Evolutionary conservation across 2,113 vertebrate species (phyloP), one percentile per base, ranked within the genome.

Genomic region (Phalacrocorax aristotelis): DNA sequence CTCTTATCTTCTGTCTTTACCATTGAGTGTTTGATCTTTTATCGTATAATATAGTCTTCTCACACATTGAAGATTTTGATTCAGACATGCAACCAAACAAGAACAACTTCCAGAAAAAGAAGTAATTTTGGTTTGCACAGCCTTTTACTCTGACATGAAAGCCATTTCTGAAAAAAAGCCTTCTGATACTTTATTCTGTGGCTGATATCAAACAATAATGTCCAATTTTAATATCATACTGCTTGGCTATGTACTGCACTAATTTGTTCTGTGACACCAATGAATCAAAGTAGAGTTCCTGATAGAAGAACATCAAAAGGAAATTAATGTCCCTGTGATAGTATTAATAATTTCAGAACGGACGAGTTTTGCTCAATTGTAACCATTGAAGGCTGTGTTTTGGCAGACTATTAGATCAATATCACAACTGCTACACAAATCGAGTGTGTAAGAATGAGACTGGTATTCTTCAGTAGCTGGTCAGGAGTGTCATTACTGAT

Each of bases 221-320:
- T 95, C 95, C 75, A 3, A 89, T 96, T 94, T 97, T 97, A 98
- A 97, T 95, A 97, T 96, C 91, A 48, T 55, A 71, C 80, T 95
- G 90, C 93, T 96, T 95, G 82, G 58, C 95, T 87, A 69, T 83
- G 84, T 96, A 90, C 57, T 38, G 91, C 79, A 61, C 92, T 97
- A 95, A 97, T 97, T 95, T 97, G 81, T 96, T 96, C 95, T 91
- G 70, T 86, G 92, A 88, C 97, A 97, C 97, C 94, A 93, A 65
- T 96, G 96, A 97, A 97, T 98, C 93, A 97, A 94, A 97, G 90
- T 84, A 82, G 90, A 97, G 92, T 78, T 94, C 81, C 82, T 95
- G 92, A 93, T 95, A 97, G 95, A 95, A 91, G 80, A 93, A 78
- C 92, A 90, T 95, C 83, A 77, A 82, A 93, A 96, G 93, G 96